Evolutionary conservation across 2,113 vertebrate genomes (phyloP).

Genomic region (Neofelis nebulosa): DNA sequence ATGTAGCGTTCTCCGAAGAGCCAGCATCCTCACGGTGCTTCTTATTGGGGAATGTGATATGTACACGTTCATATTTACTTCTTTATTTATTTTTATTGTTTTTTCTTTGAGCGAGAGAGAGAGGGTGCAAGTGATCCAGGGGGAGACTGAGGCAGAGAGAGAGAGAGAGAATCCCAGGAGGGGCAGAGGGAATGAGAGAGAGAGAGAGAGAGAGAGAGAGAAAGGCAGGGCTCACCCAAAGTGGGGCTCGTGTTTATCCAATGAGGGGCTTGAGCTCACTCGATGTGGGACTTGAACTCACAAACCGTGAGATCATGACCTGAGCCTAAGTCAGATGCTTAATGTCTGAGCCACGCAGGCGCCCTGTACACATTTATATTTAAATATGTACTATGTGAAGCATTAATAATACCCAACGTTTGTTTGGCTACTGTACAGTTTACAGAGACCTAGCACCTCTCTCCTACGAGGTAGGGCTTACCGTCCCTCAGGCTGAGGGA

Average conservation of each 20-base stretch:
- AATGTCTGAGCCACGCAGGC: not conserved
- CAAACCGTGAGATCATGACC: not conserved
- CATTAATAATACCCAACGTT: not conserved
- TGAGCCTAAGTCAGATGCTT: not conserved
- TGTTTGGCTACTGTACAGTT: not conserved
- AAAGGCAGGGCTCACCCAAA: too few relatives aligned
- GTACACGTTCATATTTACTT: not conserved
- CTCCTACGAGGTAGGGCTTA: not conserved
- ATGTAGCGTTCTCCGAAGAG: not conserved
- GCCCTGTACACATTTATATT: not conserved
- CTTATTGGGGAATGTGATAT: fast-evolving
- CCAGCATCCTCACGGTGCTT: not conserved
- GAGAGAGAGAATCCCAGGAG: too few relatives aligned
- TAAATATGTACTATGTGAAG: fast-evolving
- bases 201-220: too few relatives aligned
- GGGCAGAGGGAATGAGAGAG: too few relatives aligned
- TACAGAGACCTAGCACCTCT: not conserved
- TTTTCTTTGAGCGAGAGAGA: not conserved
- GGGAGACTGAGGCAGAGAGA: not conserved
- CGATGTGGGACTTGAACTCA: not conserved
- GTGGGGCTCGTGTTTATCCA: too few relatives aligned
- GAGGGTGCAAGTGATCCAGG: too few relatives aligned
- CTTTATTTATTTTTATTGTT: too few relatives aligned
- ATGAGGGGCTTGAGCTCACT: too few relatives aligned
- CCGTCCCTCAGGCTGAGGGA: not conserved